Conservation (phyloP, 1,140 invertebrate species). For the Plectrocnemia conspersa region DNA sequence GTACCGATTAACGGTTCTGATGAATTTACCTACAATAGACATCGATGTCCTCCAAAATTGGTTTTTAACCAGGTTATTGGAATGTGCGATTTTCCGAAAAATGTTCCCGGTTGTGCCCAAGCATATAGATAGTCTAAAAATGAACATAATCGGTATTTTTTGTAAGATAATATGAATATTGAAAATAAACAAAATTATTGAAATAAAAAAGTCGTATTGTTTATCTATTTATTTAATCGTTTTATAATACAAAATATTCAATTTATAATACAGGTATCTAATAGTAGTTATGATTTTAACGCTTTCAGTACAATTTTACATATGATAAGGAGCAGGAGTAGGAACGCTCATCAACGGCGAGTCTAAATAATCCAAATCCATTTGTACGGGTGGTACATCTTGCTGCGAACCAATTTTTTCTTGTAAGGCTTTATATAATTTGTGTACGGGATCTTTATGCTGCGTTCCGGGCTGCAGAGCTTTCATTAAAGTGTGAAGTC, state of each 20-base stretch:
- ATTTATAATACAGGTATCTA: too few species aligned
- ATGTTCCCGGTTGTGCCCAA: constrained; percentile 21
- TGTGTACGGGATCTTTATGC: constrained; percentile 81
- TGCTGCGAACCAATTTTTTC: constrained; percentile 72
- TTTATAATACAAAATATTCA: too few species aligned
- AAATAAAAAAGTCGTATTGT: constrained; percentile 30
- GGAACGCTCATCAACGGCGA: constrained; percentile 83
- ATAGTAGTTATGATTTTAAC: too few species aligned
- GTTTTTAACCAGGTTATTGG: constrained; percentile 20
- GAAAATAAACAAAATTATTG: constrained; percentile 46
- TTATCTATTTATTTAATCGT: constrained; percentile 17
- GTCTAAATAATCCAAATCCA: constrained; percentile 70
- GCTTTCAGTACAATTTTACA: constrained; percentile 16
- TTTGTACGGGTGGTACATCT: constrained; percentile 58
- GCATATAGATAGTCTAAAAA: constrained; percentile 24
- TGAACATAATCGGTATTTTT: constrained; percentile 33
- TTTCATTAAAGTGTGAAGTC: constrained; percentile 79
- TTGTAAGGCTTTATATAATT: constrained; percentile 69
- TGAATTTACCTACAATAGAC: constrained; percentile 9
- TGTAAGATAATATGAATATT: constrained; percentile 40
- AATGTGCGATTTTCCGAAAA: constrained; percentile 21
- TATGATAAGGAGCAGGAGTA: constrained; percentile 69
- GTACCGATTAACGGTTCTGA: not conserved
- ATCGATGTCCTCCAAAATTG: constrained; percentile 17
- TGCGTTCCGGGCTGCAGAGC: constrained; percentile 79